Evolutionary conservation across 2,888 invertebrate genomes (phyloP).

Genomic region (Lasioglossum figueresi): DNA sequence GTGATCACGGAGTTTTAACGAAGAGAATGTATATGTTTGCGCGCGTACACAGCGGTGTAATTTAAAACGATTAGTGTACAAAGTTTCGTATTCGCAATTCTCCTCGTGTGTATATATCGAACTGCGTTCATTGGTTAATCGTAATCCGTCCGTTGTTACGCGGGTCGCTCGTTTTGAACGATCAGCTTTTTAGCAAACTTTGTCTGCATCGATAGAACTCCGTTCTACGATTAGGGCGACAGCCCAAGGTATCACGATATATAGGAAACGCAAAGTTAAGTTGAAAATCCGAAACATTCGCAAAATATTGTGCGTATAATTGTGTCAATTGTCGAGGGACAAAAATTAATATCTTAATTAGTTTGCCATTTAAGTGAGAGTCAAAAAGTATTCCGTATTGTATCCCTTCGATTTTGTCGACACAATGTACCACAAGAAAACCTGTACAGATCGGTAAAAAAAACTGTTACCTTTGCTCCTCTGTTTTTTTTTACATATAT

Average conservation of each 20-base stretch:
- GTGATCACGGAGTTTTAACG: slow-evolving; percentile 39
- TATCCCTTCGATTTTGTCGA: not conserved
- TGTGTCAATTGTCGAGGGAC: not conserved
- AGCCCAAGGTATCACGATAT: not conserved
- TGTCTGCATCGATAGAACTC: not conserved
- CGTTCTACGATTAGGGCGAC: not conserved
- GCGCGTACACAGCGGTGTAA: slow-evolving; percentile 61
- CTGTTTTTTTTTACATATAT: not conserved
- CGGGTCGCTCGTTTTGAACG: slow-evolving; percentile 11
- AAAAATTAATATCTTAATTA: not conserved
- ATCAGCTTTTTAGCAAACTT: not conserved
- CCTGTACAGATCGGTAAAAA: not conserved
- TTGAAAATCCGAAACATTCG: not conserved
- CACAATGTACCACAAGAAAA: not conserved
- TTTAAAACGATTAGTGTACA: slow-evolving; percentile 62
- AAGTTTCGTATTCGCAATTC: slow-evolving; percentile 61
- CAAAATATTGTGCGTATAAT: not conserved
- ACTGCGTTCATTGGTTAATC: slow-evolving; percentile 37
- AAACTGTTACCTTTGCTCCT: not conserved
- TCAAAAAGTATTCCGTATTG: not conserved
- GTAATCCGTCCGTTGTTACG: slow-evolving; percentile 32
- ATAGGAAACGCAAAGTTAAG: not conserved
- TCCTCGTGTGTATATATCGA: slow-evolving; percentile 74
- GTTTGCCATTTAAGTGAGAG: not conserved
- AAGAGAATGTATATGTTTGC: slow-evolving; percentile 29